Evolutionary conservation across 2,888 invertebrate species (phyloP).

Genomic region (Eupithecia tripunctaria): DNA sequence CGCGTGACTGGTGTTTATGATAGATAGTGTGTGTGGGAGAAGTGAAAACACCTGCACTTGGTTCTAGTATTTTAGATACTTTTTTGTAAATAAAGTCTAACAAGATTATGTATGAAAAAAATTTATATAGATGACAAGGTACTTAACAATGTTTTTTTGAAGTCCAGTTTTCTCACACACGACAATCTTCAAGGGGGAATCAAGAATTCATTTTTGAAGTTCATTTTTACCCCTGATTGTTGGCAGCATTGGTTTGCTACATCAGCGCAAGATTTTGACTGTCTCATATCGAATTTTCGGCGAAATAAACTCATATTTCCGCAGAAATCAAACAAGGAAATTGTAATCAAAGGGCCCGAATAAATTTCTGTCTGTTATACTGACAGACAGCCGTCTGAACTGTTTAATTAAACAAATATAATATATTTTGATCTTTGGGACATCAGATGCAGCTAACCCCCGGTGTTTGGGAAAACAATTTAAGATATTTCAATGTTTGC

Average conservation of each 20-base stretch:
- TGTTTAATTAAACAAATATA: constrained; percentile 63
- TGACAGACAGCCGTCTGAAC: constrained; percentile 67
- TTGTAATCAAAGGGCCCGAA: constrained; percentile 69
- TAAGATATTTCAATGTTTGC: constrained; percentile 21
- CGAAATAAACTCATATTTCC: constrained; percentile 21
- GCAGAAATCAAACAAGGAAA: constrained; percentile 57
- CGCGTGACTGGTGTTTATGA: constrained; percentile 69
- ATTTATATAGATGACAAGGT: too few relatives aligned
- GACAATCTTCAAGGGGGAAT: too few relatives aligned
- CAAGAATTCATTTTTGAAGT: too few relatives aligned
- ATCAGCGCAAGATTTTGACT: neutral
- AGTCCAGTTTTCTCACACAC: too few relatives aligned
- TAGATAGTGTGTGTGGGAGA: constrained; percentile 40
- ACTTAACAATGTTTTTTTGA: too few relatives aligned
- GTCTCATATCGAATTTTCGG: neutral
- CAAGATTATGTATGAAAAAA: too few relatives aligned
- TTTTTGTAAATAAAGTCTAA: too few relatives aligned
- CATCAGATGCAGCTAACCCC: constrained; percentile 28
- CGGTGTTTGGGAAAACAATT: constrained; percentile 27
- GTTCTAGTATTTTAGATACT: neutral
- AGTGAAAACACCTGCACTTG: neutral
- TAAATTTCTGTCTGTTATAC: constrained; percentile 59
- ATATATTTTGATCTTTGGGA: constrained; percentile 35
- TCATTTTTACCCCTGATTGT: too few relatives aligned
- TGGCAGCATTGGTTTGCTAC: neutral